Evolutionary conservation across 2,888 invertebrate genomes (phyloP).

Genomic region (Masnerella sp.): DNA sequence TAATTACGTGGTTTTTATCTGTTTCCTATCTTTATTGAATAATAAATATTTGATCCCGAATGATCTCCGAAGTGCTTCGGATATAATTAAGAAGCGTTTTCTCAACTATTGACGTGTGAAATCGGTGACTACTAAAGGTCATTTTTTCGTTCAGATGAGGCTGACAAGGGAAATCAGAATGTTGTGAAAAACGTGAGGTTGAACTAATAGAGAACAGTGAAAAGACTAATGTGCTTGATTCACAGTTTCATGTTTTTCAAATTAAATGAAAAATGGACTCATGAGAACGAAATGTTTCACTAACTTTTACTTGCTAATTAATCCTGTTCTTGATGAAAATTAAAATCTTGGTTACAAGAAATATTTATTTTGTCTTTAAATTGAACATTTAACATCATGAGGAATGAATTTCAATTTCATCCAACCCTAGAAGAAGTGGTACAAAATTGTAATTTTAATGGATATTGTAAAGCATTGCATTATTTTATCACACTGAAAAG

Average conservation of each 20-base stretch:
- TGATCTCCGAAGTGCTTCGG: neutral
- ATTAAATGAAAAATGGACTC: constrained; percentile 9
- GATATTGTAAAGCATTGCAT: too few species aligned
- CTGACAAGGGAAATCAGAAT: constrained; percentile 8
- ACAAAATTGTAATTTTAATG: too few species aligned
- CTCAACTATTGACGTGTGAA: constrained; percentile 17
- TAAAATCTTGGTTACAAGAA: too few species aligned
- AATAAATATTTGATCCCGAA: neutral
- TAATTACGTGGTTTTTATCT: neutral
- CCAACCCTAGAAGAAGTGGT: too few species aligned
- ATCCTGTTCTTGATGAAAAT: neutral
- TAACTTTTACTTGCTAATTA: constrained; percentile 9
- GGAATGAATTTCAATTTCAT: too few species aligned
- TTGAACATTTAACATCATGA: too few species aligned
- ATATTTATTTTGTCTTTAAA: too few species aligned
- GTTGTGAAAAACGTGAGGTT: constrained; percentile 7
- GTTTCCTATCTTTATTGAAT: neutral
- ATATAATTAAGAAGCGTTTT: constrained; percentile 2
- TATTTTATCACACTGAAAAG: too few species aligned
- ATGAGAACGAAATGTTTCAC: neutral
- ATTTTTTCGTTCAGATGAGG: neutral
- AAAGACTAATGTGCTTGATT: neutral
- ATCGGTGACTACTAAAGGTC: constrained; percentile 5
- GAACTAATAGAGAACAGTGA: constrained; percentile 25
- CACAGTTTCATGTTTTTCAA: constrained; percentile 5